Percentiles rank a stretch among this genome's conserved stretches.
phyloP scores from a whole-genome alignment of 1,140 invertebrate species.

The Drosophila virilis region DNA sequence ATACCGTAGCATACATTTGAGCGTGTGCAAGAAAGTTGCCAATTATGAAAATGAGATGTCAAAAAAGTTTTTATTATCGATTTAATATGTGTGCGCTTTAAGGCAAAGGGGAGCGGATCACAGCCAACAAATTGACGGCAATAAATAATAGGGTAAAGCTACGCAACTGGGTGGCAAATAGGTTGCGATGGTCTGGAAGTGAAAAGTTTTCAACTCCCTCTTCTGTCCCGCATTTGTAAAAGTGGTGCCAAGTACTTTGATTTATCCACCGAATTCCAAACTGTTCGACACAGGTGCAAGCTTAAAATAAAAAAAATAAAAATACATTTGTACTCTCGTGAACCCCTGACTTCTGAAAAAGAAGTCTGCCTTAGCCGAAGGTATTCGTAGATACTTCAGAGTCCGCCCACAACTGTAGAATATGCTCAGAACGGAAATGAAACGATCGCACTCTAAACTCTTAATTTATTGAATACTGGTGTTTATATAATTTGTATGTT shows the following conservation, averaged over 20 bases:
- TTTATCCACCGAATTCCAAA: not conserved
- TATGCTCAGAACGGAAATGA: too few relatives aligned
- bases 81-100: slow-evolving; percentile 56
- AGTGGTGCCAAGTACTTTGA: slow-evolving; percentile 43
- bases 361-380: too few relatives aligned
- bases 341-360: too few relatives aligned
- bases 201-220: slow-evolving; percentile 54
- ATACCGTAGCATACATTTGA: slow-evolving; percentile 60
- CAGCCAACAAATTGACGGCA: slow-evolving; percentile 62
- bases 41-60: slow-evolving; percentile 83
- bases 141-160: slow-evolving; percentile 60
- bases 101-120: not conserved
- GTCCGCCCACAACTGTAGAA: too few relatives aligned
- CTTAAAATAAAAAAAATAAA: too few relatives aligned
- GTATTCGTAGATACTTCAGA: too few relatives aligned
- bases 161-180: slow-evolving; percentile 58
- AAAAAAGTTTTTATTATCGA: slow-evolving; percentile 83
- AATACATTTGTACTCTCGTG: too few relatives aligned
- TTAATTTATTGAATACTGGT: too few relatives aligned
- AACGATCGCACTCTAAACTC: too few relatives aligned
- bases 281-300: too few relatives aligned
- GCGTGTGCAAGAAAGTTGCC: slow-evolving; percentile 59
- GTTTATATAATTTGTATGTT: too few relatives aligned
- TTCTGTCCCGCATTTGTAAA: slow-evolving; percentile 2
- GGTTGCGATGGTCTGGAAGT: slow-evolving; percentile 54